These are phyloP conservation scores for Egretta garzetta DNA, from an alignment of 2,113 vertebrate species.

Conservation along the genomic window DNA sequence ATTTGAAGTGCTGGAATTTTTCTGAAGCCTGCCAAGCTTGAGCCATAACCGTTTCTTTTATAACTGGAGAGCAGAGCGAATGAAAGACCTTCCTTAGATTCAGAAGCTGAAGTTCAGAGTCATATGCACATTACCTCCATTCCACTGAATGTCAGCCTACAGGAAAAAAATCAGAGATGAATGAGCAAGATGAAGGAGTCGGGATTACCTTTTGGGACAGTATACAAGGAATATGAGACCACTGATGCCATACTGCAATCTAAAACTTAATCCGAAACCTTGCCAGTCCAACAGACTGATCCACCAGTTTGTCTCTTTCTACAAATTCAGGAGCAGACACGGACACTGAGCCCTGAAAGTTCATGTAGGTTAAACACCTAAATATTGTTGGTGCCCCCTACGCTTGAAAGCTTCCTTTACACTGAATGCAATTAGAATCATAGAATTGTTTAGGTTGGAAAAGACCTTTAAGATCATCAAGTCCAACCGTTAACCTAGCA, in stretches of 20 bases:
- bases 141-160: background rate
- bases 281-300: background rate
- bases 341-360: background rate
- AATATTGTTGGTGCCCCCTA: background rate
- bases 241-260: background rate
- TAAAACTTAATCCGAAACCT: background rate
- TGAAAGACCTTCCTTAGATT: background rate
- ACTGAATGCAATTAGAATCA: background rate
- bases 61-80: background rate
- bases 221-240: background rate
- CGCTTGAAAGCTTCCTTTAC: background rate
- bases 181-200: background rate
- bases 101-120: background rate
- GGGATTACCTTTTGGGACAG: background rate
- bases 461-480: too few species aligned
- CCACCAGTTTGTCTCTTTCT: background rate
- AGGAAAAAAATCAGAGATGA: background rate
- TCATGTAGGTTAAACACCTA: background rate
- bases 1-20: background rate
- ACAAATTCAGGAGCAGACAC: background rate
- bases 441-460: too few species aligned
- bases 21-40: background rate
- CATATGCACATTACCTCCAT: background rate
- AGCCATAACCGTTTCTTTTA: conserved; percentile 1
- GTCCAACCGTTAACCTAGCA: too few species aligned